These are phyloP conservation scores for Ormyrus pomaceus DNA, from an alignment of 2,888 invertebrate genomes.

Conservation along the genomic window DNA sequence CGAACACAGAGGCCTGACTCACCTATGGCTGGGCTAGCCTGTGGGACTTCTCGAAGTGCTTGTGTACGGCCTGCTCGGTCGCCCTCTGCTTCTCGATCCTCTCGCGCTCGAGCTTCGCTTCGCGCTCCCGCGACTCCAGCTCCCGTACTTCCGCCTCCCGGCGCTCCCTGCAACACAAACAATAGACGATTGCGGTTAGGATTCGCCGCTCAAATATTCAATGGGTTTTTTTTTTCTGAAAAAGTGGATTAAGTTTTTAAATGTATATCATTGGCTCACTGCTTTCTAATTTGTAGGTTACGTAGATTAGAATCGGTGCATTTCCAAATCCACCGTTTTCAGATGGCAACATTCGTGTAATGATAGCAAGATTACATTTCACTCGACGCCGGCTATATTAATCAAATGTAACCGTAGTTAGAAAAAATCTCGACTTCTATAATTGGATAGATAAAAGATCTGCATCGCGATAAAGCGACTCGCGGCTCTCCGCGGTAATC, in stretches of 20 bases:
- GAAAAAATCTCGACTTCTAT: too few relatives aligned
- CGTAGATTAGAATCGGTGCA: too few relatives aligned
- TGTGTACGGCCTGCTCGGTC: constrained; percentile 85
- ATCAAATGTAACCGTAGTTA: too few relatives aligned
- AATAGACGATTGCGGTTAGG: background rate
- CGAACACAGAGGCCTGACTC: constrained; percentile 63
- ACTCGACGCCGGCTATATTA: too few relatives aligned
- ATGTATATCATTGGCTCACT: background rate
- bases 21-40: constrained; percentile 87
- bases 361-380: too few relatives aligned
- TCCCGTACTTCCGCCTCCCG: constrained; percentile 84
- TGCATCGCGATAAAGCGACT: background rate
- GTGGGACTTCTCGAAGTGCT: constrained; percentile 93
- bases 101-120: constrained; percentile 77
- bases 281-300: background rate
- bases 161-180: constrained; percentile 77
- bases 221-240: background rate
- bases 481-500: background rate
- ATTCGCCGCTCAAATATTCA: too few relatives aligned
- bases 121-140: constrained; percentile 79
- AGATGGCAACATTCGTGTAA: too few relatives aligned
- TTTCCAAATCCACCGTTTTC: too few relatives aligned
- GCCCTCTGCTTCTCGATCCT: constrained; percentile 78
- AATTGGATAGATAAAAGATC: background rate
- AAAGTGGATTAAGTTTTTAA: background rate